A percentile compares a stretch with the other conserved stretches of the same genome.
Evolutionary conservation across 2,888 invertebrate genomes (phyloP).

Genomic region (Nomada ferruginata): DNA sequence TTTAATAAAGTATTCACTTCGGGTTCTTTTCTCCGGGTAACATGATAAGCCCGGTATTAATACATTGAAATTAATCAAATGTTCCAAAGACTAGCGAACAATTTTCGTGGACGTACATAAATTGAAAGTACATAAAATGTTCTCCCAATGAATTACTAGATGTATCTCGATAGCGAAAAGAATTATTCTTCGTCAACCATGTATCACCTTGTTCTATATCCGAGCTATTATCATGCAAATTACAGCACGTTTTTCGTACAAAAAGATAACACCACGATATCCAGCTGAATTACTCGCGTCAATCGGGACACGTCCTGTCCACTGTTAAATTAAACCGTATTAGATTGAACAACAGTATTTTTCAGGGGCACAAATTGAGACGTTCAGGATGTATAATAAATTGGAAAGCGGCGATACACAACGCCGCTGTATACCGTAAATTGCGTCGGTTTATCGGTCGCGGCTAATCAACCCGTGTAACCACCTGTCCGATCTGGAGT

Average conservation of each 20-base stretch:
- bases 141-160: too few species aligned
- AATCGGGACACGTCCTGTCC: neutral
- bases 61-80: too few species aligned
- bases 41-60: too few species aligned
- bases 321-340: conserved; percentile 28
- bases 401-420: conserved; percentile 25
- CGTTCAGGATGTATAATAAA: conserved; percentile 35
- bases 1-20: too few species aligned
- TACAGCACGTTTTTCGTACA: neutral
- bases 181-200: neutral
- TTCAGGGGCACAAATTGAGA: conserved; percentile 36
- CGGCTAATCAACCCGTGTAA: conserved; percentile 35
- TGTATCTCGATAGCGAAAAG: too few species aligned
- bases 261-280: conserved; percentile 16
- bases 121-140: too few species aligned
- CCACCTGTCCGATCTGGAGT: conserved; percentile 34
- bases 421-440: conserved; percentile 32
- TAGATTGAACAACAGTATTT: conserved; percentile 23
- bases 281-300: conserved; percentile 12
- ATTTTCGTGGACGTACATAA: too few species aligned
- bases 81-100: too few species aligned
- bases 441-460: conserved; percentile 46
- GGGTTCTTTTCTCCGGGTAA: too few species aligned
- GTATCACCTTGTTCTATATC: neutral
- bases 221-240: conserved; percentile 33